phyloP scores from a whole-genome alignment of 2,888 invertebrate genomes.

The Chrysotoxum bicinctum region DNA sequence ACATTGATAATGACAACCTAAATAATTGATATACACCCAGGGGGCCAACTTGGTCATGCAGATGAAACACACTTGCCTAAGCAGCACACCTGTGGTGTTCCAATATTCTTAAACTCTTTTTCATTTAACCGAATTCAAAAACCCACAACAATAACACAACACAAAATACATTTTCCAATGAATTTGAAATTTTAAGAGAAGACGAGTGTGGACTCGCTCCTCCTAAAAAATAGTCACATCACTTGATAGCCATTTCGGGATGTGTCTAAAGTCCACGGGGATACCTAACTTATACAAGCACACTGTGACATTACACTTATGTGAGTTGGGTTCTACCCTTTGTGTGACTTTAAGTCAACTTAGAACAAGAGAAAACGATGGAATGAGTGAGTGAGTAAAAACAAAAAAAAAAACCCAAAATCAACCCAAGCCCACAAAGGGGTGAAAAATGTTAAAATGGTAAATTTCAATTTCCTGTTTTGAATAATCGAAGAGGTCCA shows the following conservation, averaged over 20 bases:
- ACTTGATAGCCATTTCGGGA: conserved; percentile 63
- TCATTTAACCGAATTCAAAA: not conserved
- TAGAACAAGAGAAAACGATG: not conserved
- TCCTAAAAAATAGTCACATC: conserved; percentile 50
- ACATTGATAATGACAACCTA: conserved; percentile 64
- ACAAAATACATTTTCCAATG: conserved; percentile 32
- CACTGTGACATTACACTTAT: conserved; percentile 54
- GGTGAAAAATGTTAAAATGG: conserved; percentile 61
- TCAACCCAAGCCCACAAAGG: conserved; percentile 9
- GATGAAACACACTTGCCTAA: not conserved
- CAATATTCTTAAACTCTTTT: not conserved
- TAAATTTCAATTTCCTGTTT: conserved; percentile 71
- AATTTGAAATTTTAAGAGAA: conserved; percentile 35
- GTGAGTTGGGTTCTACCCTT: conserved; percentile 66
- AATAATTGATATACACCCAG: conserved; percentile 60
- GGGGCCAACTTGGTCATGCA: conserved; percentile 26
- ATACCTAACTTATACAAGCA: conserved; percentile 2
- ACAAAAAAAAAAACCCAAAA: conserved; percentile 11
- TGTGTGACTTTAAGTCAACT: conserved; percentile 23
- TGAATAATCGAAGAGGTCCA: conserved; percentile 70
- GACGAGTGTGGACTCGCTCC: not conserved
- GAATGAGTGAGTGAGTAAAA: not conserved
- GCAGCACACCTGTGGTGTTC: conserved; percentile 31
- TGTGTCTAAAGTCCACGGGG: conserved; percentile 2
- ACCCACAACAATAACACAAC: not conserved